Evolutionary conservation across 2,888 invertebrate genomes (phyloP), one percentile per base, ranked within the genome.

Genomic region (Calliphora vomitoria): DNA sequence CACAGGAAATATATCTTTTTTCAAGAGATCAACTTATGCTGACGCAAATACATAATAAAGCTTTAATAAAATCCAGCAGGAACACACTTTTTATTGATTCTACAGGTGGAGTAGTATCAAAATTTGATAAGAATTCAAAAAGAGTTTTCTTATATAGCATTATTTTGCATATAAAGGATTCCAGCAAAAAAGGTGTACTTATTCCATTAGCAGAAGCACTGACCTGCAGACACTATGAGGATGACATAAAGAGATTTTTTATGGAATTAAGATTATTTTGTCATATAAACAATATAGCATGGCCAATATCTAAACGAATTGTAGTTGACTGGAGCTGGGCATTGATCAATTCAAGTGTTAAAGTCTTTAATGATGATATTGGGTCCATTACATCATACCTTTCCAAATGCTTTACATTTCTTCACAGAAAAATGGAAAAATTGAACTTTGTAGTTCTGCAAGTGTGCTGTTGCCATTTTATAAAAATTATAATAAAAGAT

Each of bases 281-380:
- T 15, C 31, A 25, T 25, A 20, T 15, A 15, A 38, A 72, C 1
- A 41, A 41, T 13, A 38, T 72, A 15, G 13, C 3, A 20, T 72
- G 72, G 72, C 55, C 58, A 0, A n/a, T 72, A 58, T 58, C 8
- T 13, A 41, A 20, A 8, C 6, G 55, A 35, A 13, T 72, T 0
- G 55, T 55, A 8, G 1, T 41, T 10, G 66, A 66, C 10, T 76
- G 50, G 62, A 76, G 64, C 35, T 76, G 76, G 76, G 64, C 53
- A 1, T 38, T 71, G 4, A 71, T 71, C 4, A 71, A 55, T 55
- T 2, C 55, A 11, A 0, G 13, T 8, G 3, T 55, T 11, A 55
- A 71, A 20, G 38, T 53, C 11, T 71, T 72, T 25, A 72, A 72
- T 15, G n/a, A 53, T 31, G 55, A 38, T 8, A 35, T 71, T n/a